Conservation (phyloP, 2,888 invertebrate genomes). For the Ephialtes manifestator region DNA sequence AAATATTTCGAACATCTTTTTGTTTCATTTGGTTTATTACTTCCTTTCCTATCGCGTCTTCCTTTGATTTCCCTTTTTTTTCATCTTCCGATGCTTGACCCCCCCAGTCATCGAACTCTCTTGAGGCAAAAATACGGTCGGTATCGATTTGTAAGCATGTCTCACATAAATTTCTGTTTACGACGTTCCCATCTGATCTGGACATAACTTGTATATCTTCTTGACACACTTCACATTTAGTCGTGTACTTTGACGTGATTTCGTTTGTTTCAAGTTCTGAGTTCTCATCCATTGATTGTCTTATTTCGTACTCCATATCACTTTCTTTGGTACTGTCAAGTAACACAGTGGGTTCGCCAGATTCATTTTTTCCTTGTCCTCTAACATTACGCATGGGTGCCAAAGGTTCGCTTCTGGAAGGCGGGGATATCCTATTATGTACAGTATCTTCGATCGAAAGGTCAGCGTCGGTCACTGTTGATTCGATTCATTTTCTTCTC, state of each 20-base stretch:
- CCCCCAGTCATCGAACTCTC: conserved; percentile 21
- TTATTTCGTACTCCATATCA: background rate
- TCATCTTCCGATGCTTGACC: conserved; percentile 19
- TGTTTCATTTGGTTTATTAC: too few relatives aligned
- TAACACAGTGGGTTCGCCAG: too few relatives aligned
- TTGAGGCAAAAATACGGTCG: conserved; percentile 10
- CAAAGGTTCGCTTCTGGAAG: too few relatives aligned
- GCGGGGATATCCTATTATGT: too few relatives aligned
- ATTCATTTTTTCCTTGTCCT: too few relatives aligned
- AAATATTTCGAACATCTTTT: too few relatives aligned
- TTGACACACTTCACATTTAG: conserved; percentile 13
- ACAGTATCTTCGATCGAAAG: too few relatives aligned
- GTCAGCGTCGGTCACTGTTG: background rate
- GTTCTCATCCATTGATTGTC: background rate
- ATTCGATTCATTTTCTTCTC: too few relatives aligned
- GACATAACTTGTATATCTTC: background rate
- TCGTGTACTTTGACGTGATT: background rate
- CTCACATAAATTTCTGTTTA: background rate
- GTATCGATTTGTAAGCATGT: background rate
- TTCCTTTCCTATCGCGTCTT: background rate
- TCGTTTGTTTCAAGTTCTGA: background rate
- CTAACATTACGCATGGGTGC: too few relatives aligned
- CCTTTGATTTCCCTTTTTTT: background rate
- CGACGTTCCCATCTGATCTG: background rate
- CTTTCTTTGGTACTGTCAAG: background rate